Base-by-base conservation (phyloP, 2,113 vertebrate species). In the Larimichthys polyactis region DNA sequence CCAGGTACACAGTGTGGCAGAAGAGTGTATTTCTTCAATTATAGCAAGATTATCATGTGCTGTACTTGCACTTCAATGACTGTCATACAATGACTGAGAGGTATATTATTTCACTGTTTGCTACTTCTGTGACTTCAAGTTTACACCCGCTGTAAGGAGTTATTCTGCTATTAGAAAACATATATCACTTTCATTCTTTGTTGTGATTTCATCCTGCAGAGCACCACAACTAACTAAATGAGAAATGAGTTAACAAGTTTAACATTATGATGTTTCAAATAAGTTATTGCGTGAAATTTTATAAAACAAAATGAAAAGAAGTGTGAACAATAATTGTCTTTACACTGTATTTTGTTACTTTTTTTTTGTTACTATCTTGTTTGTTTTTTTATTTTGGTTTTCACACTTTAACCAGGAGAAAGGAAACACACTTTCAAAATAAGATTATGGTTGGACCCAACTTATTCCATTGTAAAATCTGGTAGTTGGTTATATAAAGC, bases 41-140 rank as follows among this genome's bases (percentile, higher is more conserved):
- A 60, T 62, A 71, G 67, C 73, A 80, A 83, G 74, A 85, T 85
- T 55, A 77, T 78, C 54, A 81, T 63, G 77, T 70, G 68, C 85
- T 86, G 48, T 72, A 77, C 51, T 83, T 72, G 73, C 83, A 87
- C 77, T 85, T 86, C 73, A 85, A 51, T 84, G 80, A 89, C 55
- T 83, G 69, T 89, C 80, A 84, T 85, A 71, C 67, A 54, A 63
- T 84, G 85, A 90, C 83, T 82, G 82, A 88, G 83, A 90, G 71
- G 81, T 81, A 79, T 79, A 55, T 89, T 79, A 82, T 84, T 86
- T 89, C 27, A 58, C 83, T 75, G 64, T 86, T 88, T 90, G 57
- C 75, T 78, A 63, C 57, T 85, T 89, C 49, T 85, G 82, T 89
- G 81, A 82, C 52, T 82, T 76, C 32, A 74, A 58, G 66, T 89